phyloP scores from a whole-genome alignment of 2,888 invertebrate genomes.

The Shargacucullia verbasci region DNA sequence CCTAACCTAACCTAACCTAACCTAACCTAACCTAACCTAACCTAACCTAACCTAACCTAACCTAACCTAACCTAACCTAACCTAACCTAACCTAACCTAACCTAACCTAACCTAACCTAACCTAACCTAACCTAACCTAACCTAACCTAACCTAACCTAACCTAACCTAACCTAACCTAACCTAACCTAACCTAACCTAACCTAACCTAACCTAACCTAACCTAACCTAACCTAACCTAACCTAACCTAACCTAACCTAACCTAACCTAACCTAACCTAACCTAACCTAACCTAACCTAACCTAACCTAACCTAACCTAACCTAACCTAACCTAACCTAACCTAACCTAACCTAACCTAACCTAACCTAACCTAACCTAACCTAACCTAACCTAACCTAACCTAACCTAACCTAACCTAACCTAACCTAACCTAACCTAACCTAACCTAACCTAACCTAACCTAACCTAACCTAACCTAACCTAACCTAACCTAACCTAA shows the following conservation, averaged over 20 bases:
- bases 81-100: constrained; percentile 34
- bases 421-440: constrained; percentile 15
- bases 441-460: constrained; percentile 17
- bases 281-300: constrained; percentile 18
- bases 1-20: constrained; percentile 40
- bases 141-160: constrained; percentile 33
- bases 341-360: constrained; percentile 23
- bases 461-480: constrained; percentile 14
- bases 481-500: constrained; percentile 17
- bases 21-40: constrained; percentile 22
- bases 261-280: constrained; percentile 17
- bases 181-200: constrained; percentile 22
- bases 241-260: constrained; percentile 29
- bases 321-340: constrained; percentile 35
- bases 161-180: constrained; percentile 36
- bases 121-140: constrained; percentile 30
- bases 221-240: constrained; percentile 18
- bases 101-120: constrained; percentile 31
- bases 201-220: constrained; percentile 14
- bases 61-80: constrained; percentile 28
- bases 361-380: constrained; percentile 16
- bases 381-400: constrained; percentile 16
- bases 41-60: constrained; percentile 23
- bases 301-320: constrained; percentile 23
- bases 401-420: constrained; percentile 2